Conservation (phyloP, 2,797 vertebrate species). For the Siniperca scherzeri region DNA sequence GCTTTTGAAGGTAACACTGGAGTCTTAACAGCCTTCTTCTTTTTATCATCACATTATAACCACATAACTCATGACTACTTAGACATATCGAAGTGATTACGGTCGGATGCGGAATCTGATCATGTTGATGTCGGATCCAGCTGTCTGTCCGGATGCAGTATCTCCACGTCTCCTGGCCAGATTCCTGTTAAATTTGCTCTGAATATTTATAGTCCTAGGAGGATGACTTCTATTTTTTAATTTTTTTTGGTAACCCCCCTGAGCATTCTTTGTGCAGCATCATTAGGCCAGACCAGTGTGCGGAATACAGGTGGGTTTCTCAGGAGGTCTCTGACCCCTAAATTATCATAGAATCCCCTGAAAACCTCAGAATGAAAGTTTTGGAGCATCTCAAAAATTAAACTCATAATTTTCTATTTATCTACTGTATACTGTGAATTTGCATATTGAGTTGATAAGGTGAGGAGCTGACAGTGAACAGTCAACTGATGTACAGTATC, state of each 20-base stretch:
- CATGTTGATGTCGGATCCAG: not conserved
- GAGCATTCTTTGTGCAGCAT: too few relatives aligned
- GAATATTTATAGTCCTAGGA: not conserved
- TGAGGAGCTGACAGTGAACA: not conserved
- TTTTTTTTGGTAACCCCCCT: not conserved
- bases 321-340: not conserved
- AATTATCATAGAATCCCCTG: not conserved
- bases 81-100: not conserved
- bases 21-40: not conserved
- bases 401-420: not conserved
- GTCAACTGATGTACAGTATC: not conserved
- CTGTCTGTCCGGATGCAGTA: not conserved
- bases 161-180: not conserved
- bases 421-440: not conserved
- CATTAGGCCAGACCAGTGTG: not conserved
- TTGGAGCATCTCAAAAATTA: too few relatives aligned
- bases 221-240: not conserved
- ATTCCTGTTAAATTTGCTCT: not conserved
- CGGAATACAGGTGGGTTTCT: not conserved
- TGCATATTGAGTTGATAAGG: not conserved
- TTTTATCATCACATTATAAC: not conserved
- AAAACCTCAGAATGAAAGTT: not conserved
- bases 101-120: not conserved
- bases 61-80: not conserved
- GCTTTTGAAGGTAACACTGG: not conserved